Evolutionary conservation across 2,113 vertebrate species (phyloP).

Genomic region (Solea senegalensis): DNA sequence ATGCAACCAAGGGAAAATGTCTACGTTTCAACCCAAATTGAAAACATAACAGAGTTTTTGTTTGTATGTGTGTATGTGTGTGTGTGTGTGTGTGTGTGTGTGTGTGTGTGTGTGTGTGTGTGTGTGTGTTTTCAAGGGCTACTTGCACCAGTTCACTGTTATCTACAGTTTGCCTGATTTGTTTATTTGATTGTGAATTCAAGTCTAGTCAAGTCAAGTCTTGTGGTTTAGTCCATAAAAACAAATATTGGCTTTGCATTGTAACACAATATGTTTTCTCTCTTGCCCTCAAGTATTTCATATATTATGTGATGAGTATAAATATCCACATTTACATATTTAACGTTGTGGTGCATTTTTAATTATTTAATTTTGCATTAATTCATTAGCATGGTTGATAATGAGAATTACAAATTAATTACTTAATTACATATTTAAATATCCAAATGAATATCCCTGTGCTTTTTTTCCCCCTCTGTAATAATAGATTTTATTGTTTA

Average conservation of each 20-base stretch:
- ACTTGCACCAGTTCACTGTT: conserved; percentile 43
- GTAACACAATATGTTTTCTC: conserved; percentile 4
- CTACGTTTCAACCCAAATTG: conserved; percentile 78
- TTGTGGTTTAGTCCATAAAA: conserved; percentile 25
- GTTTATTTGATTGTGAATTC: conserved; percentile 45
- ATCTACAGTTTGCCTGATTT: conserved; percentile 32
- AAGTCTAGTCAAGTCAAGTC: conserved; percentile 19
- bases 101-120: conserved; percentile 26
- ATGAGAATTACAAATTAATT: conserved; percentile 14
- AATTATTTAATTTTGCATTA: neutral
- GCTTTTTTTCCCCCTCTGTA: neutral
- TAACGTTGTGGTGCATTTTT: conserved; percentile 10
- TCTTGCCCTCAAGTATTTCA: neutral
- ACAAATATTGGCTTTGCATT: conserved; percentile 33
- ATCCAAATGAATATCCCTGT: neutral
- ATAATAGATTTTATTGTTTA: neutral
- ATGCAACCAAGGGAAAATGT: conserved; percentile 79
- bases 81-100: conserved; percentile 30
- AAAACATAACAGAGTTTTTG: conserved; percentile 78
- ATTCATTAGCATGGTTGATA: neutral
- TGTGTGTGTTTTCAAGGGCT: conserved; percentile 22
- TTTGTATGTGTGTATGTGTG: conserved; percentile 43
- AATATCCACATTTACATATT: neutral
- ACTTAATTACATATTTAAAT: neutral
- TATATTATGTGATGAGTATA: neutral